A percentile compares a stretch with the other conserved stretches of the same genome.
Conservation (phyloP, 2,797 vertebrate species). For the Onychomys arenicola region DNA sequence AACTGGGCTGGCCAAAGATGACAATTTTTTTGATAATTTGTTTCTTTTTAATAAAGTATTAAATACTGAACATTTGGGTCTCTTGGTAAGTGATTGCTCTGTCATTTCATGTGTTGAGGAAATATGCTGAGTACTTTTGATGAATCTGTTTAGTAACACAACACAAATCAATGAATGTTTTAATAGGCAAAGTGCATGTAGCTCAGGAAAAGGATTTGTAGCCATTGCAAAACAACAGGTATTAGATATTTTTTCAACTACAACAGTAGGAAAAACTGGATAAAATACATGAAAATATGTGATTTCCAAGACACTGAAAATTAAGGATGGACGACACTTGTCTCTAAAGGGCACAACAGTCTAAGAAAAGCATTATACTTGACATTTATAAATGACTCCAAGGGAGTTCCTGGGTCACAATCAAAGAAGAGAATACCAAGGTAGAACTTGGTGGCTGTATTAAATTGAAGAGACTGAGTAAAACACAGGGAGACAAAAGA, state of each 20-base stretch:
- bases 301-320: not conserved
- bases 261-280: not conserved
- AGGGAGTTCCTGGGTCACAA: not conserved
- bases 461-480: not conserved
- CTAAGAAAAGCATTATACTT: not conserved
- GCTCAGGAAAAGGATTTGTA: not conserved
- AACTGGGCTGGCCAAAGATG: not conserved
- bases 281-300: not conserved
- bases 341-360: not conserved
- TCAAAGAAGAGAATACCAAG: not conserved
- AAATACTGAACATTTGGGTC: constrained; percentile 1
- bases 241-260: not conserved
- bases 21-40: not conserved
- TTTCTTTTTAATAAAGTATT: not conserved
- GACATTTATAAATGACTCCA: not conserved
- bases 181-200: not conserved
- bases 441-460: not conserved
- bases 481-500: not conserved
- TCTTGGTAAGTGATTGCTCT: not conserved
- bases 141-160: not conserved
- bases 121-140: not conserved
- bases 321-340: not conserved
- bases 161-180: not conserved
- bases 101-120: not conserved
- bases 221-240: not conserved